These are phyloP conservation scores for Cordylochernes scorpioides DNA, from an alignment of 2,888 invertebrate genomes.

Conservation along the genomic window DNA sequence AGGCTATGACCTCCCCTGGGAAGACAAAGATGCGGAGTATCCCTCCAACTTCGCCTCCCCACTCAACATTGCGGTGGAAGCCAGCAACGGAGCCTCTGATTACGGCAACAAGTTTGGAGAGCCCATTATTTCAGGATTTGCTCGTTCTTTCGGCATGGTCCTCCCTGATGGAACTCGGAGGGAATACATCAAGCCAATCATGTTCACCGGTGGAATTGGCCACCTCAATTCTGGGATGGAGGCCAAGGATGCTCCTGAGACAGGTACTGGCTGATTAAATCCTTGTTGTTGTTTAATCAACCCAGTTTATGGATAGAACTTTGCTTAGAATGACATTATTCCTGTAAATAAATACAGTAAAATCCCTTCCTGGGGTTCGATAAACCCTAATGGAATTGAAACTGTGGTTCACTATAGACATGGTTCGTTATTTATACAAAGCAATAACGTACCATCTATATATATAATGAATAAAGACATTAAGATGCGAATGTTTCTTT, in stretches of 20 bases:
- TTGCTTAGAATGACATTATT: too few relatives aligned
- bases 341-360: too few relatives aligned
- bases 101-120: slow-evolving; percentile 99
- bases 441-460: too few relatives aligned
- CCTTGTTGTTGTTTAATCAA: too few relatives aligned
- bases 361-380: too few relatives aligned
- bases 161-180: slow-evolving; percentile 34
- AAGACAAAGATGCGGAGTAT: slow-evolving; percentile 41
- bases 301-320: too few relatives aligned
- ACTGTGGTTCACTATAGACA: too few relatives aligned
- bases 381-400: too few relatives aligned
- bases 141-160: slow-evolving; percentile 57
- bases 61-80: slow-evolving; percentile 66
- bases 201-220: slow-evolving; percentile 92
- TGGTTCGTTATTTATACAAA: too few relatives aligned
- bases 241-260: slow-evolving; percentile 41
- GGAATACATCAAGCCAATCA: slow-evolving; percentile 92
- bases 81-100: slow-evolving; percentile 90
- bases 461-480: too few relatives aligned
- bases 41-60: slow-evolving; percentile 72
- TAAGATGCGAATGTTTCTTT: too few relatives aligned
- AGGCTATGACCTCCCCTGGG: slow-evolving; percentile 64
- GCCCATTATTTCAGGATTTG: slow-evolving; percentile 70
- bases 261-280: slow-evolving; percentile 36
- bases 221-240: slow-evolving; percentile 57